phyloP scores from a whole-genome alignment of 2,888 invertebrate genomes.

The Fragum whitleyi region DNA sequence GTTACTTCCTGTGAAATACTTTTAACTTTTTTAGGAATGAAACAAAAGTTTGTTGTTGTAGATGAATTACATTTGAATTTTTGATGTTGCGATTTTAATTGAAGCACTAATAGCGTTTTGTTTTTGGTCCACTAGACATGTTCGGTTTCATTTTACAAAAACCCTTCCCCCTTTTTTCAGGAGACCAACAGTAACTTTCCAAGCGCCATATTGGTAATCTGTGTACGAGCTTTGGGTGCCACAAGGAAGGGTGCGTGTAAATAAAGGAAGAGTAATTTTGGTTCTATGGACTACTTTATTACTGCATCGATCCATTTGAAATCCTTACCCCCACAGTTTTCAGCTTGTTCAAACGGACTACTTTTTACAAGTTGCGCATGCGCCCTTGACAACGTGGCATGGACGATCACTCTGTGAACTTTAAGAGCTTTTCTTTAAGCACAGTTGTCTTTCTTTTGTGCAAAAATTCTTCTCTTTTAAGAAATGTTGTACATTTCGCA shows the following conservation, averaged over 20 bases:
- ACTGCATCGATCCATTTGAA: constrained; percentile 47
- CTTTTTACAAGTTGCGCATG: not conserved
- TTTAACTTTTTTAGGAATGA: too few relatives aligned
- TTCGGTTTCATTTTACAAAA: too few relatives aligned
- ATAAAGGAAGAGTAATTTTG: constrained; percentile 17
- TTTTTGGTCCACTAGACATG: too few relatives aligned
- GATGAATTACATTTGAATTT: too few relatives aligned
- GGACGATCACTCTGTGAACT: constrained; percentile 8
- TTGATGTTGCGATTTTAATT: too few relatives aligned
- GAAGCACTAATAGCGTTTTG: too few relatives aligned
- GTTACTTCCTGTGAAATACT: too few relatives aligned
- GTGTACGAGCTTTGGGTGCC: not conserved
- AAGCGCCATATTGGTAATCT: constrained; percentile 63
- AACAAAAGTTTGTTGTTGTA: too few relatives aligned
- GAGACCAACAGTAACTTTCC: constrained; percentile 62
- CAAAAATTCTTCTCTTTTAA: not conserved
- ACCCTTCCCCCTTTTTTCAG: too few relatives aligned
- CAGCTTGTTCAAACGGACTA: not conserved
- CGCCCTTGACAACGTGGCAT: constrained; percentile 11
- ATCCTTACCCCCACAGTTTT: constrained; percentile 23
- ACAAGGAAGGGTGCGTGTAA: not conserved
- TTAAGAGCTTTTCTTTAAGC: not conserved
- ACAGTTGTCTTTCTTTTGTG: not conserved
- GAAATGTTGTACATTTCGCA: not conserved
- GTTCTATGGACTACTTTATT: constrained; percentile 44